Base-by-base conservation (phyloP, 2,888 invertebrate species). In the Dinocampus coccinellae region DNA sequence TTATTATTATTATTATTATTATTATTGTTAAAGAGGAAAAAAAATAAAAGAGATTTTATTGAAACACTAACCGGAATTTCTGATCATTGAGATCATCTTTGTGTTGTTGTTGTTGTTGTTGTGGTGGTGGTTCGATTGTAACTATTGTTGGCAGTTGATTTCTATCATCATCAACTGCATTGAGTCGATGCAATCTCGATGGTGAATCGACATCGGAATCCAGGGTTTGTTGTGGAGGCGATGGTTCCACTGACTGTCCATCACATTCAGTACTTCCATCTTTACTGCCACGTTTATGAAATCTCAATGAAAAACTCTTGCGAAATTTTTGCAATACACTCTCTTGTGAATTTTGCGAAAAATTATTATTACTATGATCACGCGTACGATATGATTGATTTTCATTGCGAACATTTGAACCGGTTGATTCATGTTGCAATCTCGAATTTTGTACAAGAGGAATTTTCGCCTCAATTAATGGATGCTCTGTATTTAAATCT, bases 251-350 rank as follows among this genome's bases (percentile, higher is more conserved):
- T 75, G 83, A 72, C 36, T 83, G 81, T 42, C 88, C 87, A 72
- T 88, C 87, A 67, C 87, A 81, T 69, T 89, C 89, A 78, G 84
- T 85, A 74, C 88, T 88, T 26, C 66, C 67, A 72, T 89, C 89
- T 77, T 89, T 89, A 80, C 89, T 89, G 57, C 89, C 88, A 80
- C 89, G 90, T 81, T 90, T 90, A 79, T 91, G 89, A 83, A 91
- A 91, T 77, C 90, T 89, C 72, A 91, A 82, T 33, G 92, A 92
- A 82, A 93, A 91, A 74, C 92, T 92, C 83, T 93, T 93, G 73
- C 92, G 89, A 85, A 93, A 93, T 87, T 93, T 93, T 81, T 93
- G 92, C 76, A 93, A 86, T 47, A 93, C 92, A 83, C 92, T 91
- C 80, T 91, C 91, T 75, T 84, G 84, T 60, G 82, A 83, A 74